A percentile compares a stretch with the other conserved stretches of the same genome.
phyloP scores from a whole-genome alignment of 1,140 invertebrate species.

The Papilio polyxenes region DNA sequence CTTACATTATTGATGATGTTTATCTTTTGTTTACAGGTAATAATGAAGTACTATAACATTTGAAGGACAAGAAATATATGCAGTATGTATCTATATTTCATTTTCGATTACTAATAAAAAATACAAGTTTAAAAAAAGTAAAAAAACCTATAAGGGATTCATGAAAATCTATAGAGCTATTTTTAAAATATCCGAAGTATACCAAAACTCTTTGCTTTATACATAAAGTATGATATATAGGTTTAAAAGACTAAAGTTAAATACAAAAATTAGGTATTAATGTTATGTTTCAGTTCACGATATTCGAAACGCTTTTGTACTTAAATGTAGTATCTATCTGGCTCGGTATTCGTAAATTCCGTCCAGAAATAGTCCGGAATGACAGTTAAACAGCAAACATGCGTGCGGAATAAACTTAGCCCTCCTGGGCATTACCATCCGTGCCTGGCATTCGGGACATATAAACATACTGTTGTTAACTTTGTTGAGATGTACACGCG shows the following conservation, averaged over 20 bases:
- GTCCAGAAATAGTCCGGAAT: constrained; percentile 44
- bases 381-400: constrained; percentile 43
- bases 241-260: neutral
- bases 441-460: constrained; percentile 14
- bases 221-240: too few species aligned
- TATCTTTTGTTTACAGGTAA: constrained; percentile 43
- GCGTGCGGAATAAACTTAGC: constrained; percentile 34
- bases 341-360: constrained; percentile 32
- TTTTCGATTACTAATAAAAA: neutral
- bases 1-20: constrained; percentile 2
- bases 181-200: too few species aligned
- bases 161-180: too few species aligned
- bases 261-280: neutral
- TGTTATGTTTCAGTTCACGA: neutral
- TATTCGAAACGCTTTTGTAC: neutral
- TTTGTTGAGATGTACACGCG: neutral
- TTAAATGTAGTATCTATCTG: constrained; percentile 21
- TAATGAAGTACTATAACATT: neutral
- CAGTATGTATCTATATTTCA: neutral
- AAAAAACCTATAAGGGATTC: too few species aligned
- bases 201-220: too few species aligned
- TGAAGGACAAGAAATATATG: neutral
- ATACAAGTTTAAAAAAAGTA: too few species aligned
- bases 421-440: constrained; percentile 24
- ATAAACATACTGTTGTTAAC: constrained; percentile 8